A percentile compares a stretch with the other conserved stretches of the same genome.
Conservation (phyloP, 2,113 vertebrate species). For the Scalopus aquaticus region DNA sequence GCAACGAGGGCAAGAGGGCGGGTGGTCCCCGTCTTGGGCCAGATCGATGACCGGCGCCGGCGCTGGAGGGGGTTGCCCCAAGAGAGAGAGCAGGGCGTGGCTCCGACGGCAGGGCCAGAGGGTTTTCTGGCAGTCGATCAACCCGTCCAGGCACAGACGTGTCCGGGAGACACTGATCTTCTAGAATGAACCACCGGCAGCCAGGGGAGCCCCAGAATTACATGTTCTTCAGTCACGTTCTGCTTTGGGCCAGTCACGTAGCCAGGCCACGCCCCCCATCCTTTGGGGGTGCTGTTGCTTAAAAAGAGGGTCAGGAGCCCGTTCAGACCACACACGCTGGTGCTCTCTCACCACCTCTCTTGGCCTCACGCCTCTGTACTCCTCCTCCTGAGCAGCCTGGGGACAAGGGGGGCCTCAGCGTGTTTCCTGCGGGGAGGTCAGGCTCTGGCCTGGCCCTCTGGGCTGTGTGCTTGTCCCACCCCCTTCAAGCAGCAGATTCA, state of each 20-base stretch:
- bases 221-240: too few relatives aligned
- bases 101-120: neutral
- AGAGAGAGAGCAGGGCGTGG: too few relatives aligned
- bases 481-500: neutral
- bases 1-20: neutral
- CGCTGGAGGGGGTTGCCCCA: neutral
- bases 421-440: neutral
- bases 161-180: neutral
- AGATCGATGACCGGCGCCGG: neutral
- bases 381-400: too few relatives aligned
- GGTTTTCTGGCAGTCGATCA: neutral
- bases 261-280: neutral
- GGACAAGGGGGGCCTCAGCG: too few relatives aligned
- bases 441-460: neutral
- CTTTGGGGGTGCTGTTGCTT: neutral
- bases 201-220: neutral
- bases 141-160: neutral
- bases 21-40: neutral
- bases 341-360: neutral
- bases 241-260: neutral
- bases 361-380: too few relatives aligned
- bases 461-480: too few relatives aligned
- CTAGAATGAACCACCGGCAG: neutral
- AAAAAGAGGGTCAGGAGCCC: neutral
- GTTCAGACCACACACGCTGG: fast-evolving